Evolutionary conservation across 2,797 vertebrate species (phyloP).

Genomic region (Odontamblyopus lacepedii): DNA sequence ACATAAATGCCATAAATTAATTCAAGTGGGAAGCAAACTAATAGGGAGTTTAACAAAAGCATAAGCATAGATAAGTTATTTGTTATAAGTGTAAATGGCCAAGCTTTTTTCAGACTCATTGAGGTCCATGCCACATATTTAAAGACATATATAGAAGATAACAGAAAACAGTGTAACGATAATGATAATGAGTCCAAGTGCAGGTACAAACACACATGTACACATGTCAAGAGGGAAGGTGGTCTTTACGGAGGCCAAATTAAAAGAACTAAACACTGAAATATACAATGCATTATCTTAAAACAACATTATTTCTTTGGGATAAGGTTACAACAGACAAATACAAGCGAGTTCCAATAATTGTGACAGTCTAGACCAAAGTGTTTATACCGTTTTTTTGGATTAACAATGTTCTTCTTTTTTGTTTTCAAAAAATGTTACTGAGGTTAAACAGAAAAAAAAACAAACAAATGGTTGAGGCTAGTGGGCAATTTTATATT

Average conservation of each 20-base stretch:
- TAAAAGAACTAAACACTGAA: not conserved
- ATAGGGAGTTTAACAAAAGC: not conserved
- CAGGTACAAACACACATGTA: not conserved
- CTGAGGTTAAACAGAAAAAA: not conserved
- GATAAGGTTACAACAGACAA: not conserved
- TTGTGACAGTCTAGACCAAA: not conserved
- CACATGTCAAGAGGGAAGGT: not conserved
- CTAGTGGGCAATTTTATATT: not conserved
- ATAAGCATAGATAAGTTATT: not conserved
- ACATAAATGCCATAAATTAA: constrained; percentile 8
- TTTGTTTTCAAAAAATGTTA: too few relatives aligned
- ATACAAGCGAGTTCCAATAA: not conserved
- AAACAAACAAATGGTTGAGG: not conserved
- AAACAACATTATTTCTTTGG: not conserved
- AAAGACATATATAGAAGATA: not conserved
- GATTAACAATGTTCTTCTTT: too few relatives aligned
- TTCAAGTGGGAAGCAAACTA: constrained; percentile 1
- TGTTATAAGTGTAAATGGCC: not conserved
- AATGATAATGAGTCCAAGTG: not conserved
- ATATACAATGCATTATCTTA: not conserved
- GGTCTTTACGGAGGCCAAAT: not conserved
- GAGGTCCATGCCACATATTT: not conserved
- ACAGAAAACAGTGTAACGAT: not conserved
- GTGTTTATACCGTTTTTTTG: not conserved
- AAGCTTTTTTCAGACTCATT: not conserved